These are phyloP conservation scores for Drosophila fuyamai DNA, from an alignment of 1,140 invertebrate genomes.

Conservation along the genomic window DNA sequence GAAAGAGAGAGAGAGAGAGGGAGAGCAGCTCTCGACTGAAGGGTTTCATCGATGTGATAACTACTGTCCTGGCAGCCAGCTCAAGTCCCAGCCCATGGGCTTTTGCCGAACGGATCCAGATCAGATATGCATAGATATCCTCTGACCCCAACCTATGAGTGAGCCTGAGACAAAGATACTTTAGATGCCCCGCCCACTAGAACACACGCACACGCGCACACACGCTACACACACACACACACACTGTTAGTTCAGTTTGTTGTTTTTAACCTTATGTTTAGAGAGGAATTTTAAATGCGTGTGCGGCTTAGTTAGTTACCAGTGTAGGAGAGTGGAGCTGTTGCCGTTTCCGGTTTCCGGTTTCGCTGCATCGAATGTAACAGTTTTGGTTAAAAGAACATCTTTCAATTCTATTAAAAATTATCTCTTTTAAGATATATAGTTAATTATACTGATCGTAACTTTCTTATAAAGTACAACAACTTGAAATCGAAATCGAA, in stretches of 20 bases:
- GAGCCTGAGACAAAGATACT: constrained; percentile 69
- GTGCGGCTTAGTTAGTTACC: background rate
- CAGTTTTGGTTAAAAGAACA: too few relatives aligned
- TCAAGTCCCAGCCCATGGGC: constrained; percentile 15
- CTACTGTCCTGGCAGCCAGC: constrained; percentile 46
- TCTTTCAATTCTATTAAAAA: too few relatives aligned
- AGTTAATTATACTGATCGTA: too few relatives aligned
- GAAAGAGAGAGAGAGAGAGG: background rate
- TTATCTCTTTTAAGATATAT: too few relatives aligned
- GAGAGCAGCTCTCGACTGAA: constrained; percentile 37
- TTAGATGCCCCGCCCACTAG: constrained; percentile 28
- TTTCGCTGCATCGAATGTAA: background rate
- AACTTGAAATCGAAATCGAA: background rate
- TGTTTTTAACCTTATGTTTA: constrained; percentile 31
- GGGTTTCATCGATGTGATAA: constrained; percentile 61
- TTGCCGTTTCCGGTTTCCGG: constrained; percentile 30
- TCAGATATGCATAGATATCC: constrained; percentile 12
- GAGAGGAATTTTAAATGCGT: constrained; percentile 18
- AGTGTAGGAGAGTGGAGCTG: constrained; percentile 6
- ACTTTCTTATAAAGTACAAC: too few relatives aligned
- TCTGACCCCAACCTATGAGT: constrained; percentile 59
- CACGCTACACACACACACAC: constrained; percentile 4
- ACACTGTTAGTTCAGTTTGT: constrained; percentile 34
- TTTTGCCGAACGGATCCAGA: constrained; percentile 4
- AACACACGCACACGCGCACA: constrained; percentile 10